These are phyloP conservation scores for Brachyrhaphis roseni DNA, from an alignment of 2,797 vertebrate species.

Conservation along the genomic window DNA sequence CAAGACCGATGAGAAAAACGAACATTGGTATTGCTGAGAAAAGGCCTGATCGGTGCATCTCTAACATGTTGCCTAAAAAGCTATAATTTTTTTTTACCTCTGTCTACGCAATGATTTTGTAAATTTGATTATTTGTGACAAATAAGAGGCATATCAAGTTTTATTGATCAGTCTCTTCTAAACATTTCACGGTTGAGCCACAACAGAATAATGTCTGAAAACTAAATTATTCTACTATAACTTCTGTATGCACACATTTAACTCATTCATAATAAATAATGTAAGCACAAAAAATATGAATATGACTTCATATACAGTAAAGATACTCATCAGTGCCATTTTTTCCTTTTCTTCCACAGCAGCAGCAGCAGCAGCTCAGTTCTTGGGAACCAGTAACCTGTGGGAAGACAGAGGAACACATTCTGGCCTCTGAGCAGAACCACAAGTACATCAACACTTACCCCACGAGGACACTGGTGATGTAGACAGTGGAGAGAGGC, in stretches of 20 bases:
- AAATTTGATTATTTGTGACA: background rate
- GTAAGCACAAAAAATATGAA: background rate
- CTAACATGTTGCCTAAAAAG: background rate
- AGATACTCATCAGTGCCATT: background rate
- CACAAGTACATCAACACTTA: conserved; percentile 93
- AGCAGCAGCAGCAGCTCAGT: conserved; percentile 85
- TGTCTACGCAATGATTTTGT: background rate
- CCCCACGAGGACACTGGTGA: conserved; percentile 93
- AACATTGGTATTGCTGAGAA: background rate
- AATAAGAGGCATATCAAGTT: background rate
- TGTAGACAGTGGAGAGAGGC: conserved; percentile 77
- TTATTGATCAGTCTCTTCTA: background rate
- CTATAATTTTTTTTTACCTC: background rate
- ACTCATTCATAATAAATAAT: background rate
- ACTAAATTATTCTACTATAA: background rate
- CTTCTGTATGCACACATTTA: background rate
- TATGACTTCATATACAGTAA: background rate
- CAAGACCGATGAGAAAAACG: background rate
- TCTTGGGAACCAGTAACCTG: conserved; percentile 92
- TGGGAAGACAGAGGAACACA: conserved; percentile 91
- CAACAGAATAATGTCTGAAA: background rate
- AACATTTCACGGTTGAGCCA: background rate
- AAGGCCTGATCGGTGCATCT: background rate
- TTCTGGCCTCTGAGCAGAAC: conserved; percentile 85
- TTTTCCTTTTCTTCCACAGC: conserved; percentile 62